Evolutionary conservation across 1,140 invertebrate genomes (phyloP).

Genomic region (Arctopsyche grandis): DNA sequence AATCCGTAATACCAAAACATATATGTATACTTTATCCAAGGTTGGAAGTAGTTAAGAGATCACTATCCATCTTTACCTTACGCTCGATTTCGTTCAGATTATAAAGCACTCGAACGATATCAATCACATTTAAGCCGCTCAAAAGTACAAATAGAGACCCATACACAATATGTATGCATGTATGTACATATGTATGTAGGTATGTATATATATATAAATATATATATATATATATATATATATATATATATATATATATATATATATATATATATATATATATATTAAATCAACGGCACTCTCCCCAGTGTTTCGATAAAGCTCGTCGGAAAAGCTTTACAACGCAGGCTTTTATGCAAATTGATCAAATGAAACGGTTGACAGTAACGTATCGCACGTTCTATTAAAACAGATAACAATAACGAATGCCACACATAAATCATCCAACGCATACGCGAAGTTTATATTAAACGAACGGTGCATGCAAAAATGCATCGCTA

Average conservation of each 20-base stretch:
- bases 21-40: no score
- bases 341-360: constrained; percentile 15
- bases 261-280: not conserved
- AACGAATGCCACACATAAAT: constrained; percentile 22
- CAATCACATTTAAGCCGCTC: not conserved
- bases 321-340: not conserved
- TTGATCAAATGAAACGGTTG: constrained; percentile 9
- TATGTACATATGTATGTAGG: not conserved
- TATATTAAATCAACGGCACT: no score
- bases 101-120: no score
- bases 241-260: not conserved
- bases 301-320: not conserved
- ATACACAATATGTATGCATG: not conserved
- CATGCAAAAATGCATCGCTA: not conserved
- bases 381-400: constrained; percentile 14
- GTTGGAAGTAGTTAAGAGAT: no score
- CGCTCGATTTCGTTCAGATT: no score
- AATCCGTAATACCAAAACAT: no score
- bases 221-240: not conserved
- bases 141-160: not conserved
- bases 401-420: constrained; percentile 27
- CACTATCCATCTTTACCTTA: no score
- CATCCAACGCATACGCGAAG: not conserved
- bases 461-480: not conserved
- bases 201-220: constrained; percentile 25